phyloP scores from a whole-genome alignment of 2,888 invertebrate genomes.

The Drosophila birchii region DNA sequence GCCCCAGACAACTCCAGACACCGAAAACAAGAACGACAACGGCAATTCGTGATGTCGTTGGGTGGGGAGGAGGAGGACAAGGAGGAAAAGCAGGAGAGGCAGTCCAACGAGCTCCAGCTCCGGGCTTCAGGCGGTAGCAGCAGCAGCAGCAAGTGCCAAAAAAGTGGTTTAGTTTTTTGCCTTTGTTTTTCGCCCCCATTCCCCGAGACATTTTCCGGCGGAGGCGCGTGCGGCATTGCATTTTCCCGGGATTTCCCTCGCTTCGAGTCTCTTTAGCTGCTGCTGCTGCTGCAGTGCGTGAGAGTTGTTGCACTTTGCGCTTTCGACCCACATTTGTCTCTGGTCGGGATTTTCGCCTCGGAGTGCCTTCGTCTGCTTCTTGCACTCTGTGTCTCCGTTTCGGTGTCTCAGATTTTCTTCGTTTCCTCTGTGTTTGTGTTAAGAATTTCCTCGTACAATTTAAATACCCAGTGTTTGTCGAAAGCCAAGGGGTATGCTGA shows the following conservation, averaged over 20 bases:
- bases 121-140: conserved; percentile 6
- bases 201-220: conserved; percentile 38
- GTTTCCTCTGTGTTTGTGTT: conserved; percentile 34
- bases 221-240: conserved; percentile 63
- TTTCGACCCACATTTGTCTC: conserved; percentile 80
- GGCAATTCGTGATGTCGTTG: conserved; percentile 17
- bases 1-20: conserved; percentile 47
- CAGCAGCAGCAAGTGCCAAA: conserved; percentile 61
- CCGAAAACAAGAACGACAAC: conserved; percentile 21
- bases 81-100: neutral
- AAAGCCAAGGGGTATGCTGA: neutral
- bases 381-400: conserved; percentile 1
- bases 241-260: conserved; percentile 50
- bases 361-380: conserved; percentile 61
- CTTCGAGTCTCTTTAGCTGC: neutral
- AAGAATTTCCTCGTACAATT: conserved; percentile 69
- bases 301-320: conserved; percentile 77
- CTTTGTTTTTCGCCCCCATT: conserved; percentile 38
- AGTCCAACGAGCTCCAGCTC: conserved; percentile 4
- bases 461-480: conserved; percentile 6
- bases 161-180: conserved; percentile 56
- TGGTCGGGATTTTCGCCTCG: conserved; percentile 70
- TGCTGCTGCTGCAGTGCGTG: conserved; percentile 45
- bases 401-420: conserved; percentile 30
- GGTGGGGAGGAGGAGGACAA: neutral